Conservation (phyloP, 2,888 invertebrate genomes). For the Lasioglossum figueresi region DNA sequence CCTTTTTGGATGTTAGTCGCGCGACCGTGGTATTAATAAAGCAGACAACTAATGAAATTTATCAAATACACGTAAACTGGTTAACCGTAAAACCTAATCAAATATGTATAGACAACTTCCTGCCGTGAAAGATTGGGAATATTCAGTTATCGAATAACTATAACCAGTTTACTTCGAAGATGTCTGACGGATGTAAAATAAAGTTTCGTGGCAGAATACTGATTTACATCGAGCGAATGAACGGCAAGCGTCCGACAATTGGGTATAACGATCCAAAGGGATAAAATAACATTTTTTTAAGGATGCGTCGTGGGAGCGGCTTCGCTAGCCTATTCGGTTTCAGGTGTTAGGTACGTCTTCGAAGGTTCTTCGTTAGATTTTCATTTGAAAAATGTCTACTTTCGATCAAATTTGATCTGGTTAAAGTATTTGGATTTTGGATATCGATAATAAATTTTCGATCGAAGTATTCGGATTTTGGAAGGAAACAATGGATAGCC, state of each 20-base stretch:
- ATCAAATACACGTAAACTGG: background rate
- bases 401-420: background rate
- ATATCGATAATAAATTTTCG: too few relatives aligned
- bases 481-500: background rate
- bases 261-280: too few relatives aligned
- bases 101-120: constrained; percentile 2
- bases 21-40: background rate
- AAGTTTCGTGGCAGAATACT: background rate
- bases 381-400: background rate
- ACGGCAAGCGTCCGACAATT: background rate
- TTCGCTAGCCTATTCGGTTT: background rate
- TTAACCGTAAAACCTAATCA: background rate
- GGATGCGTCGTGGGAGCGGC: background rate
- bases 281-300: background rate
- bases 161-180: background rate
- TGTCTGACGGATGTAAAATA: background rate
- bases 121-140: background rate
- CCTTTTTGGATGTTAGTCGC: background rate
- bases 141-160: background rate
- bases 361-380: background rate
- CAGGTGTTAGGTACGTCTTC: too few relatives aligned
- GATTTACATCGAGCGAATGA: background rate
- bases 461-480: background rate
- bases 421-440: background rate
- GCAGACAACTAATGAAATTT: background rate